Conservation (phyloP, 2,888 invertebrate species). For the Lochmaea capreae region DNA sequence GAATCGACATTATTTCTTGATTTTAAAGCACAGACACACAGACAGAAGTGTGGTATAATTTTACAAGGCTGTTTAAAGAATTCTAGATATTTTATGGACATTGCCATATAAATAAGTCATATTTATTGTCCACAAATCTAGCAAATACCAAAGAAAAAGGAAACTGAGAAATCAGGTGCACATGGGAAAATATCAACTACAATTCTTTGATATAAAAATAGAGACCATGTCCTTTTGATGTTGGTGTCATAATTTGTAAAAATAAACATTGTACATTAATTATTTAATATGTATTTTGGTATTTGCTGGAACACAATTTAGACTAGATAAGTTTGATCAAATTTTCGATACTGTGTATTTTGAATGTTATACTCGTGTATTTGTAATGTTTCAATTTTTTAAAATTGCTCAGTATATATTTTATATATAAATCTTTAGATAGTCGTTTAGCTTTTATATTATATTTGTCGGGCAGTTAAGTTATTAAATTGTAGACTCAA, state of each 20-base stretch:
- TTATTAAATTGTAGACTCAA: neutral
- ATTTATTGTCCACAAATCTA: conserved; percentile 20
- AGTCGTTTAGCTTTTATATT: conserved; percentile 48
- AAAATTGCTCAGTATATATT: conserved; percentile 56
- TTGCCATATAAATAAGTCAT: neutral
- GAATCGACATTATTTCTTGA: neutral
- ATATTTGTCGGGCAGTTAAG: conserved; percentile 33
- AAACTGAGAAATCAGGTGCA: too few species aligned
- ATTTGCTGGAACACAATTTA: conserved; percentile 4
- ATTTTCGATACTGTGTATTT: conserved; percentile 31
- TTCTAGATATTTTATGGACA: neutral
- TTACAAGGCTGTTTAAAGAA: conserved; percentile 21
- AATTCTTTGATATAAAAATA: too few species aligned
- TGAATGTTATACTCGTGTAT: conserved; percentile 29
- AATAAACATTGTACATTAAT: too few species aligned
- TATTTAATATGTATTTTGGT: neutral
- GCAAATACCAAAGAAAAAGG: conserved; percentile 23
- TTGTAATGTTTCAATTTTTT: conserved; percentile 48
- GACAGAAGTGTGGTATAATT: conserved; percentile 13
- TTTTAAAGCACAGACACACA: neutral
- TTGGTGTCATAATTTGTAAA: too few species aligned
- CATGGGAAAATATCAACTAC: too few species aligned
- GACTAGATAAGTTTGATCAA: neutral
- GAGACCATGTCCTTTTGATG: too few species aligned
- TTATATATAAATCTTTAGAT: conserved; percentile 53